Evolutionary conservation across 37 sponge, comb jelly and placozoan genomes (phyloP), one percentile per base, ranked within the genome.

Genomic region (Aplysina aerophoba): DNA sequence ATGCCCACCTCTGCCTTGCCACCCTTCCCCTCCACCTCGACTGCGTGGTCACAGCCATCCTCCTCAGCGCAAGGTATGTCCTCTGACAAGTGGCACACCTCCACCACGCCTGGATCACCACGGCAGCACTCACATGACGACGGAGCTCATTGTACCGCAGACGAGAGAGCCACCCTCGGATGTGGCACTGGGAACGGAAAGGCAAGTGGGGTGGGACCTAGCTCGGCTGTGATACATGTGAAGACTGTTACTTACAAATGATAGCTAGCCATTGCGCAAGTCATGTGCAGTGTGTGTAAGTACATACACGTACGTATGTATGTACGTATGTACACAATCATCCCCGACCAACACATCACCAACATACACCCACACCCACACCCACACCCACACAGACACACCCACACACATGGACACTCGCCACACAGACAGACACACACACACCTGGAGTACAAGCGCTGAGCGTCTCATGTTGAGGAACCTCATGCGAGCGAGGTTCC

Each of bases 91-190:
- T 27, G 56, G 44, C 83, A 0, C 86, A n/a, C 62, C 90, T 89
- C 95, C 95, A 95, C 0, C 84, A 56, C 17, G 90, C 72, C 83
- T 95, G 95, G 35, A 95, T 84, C 57, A 85, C 78, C 85, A 95
- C 93, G 2, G 95, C 90, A 64, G 69, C 69, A 72, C 94, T 87
- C 21, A 93, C 66, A 25, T 55, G 87, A 55, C 61, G 64, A 0
- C 91, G 62, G 38, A 85, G 33, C 13, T 67, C 59, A 35, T 81
- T 31, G 15, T n/a, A 59, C 5, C 30, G 55, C 20, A 68, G 55
- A 58, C 84, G 81, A 5, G 91, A 74, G 34, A 87, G 28, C 88
- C 88, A 90, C 17, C 94, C 87, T 36, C 94, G 72, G 19, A 89
- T 80, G 58, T 33, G 50, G 14, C 55, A 20, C 87, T 87, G 78